These are phyloP conservation scores for Cetoscarus ocellatus DNA, from an alignment of 2,797 vertebrate genomes.

Conservation along the genomic window DNA sequence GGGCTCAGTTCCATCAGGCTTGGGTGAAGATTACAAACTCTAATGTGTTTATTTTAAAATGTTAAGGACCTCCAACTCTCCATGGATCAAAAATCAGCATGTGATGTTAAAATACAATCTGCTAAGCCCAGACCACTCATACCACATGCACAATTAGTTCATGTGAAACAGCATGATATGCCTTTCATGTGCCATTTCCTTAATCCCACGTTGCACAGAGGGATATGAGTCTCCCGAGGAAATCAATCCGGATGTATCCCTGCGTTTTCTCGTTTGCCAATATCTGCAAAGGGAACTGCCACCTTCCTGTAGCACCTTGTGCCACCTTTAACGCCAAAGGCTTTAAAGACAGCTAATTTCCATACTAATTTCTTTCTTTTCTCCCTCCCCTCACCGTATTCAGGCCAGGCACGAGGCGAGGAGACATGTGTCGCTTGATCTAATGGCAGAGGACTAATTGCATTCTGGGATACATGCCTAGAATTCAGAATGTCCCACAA, in stretches of 20 bases:
- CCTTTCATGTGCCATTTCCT: constrained; percentile 84
- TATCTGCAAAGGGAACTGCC: constrained; percentile 79
- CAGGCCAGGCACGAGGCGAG: constrained; percentile 70
- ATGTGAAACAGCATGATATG: constrained; percentile 78
- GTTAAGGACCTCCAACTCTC: constrained; percentile 56
- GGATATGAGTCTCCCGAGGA: constrained; percentile 79
- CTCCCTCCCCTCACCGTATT: constrained; percentile 65
- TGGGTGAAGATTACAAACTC: constrained; percentile 39
- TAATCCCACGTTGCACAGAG: constrained; percentile 80
- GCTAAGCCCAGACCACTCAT: constrained; percentile 70
- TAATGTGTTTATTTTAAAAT: constrained; percentile 53
- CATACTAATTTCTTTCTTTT: constrained; percentile 88
- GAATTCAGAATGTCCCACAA: constrained; percentile 77
- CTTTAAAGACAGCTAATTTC: constrained; percentile 86
- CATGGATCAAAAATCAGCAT: constrained; percentile 52
- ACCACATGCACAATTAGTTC: constrained; percentile 80
- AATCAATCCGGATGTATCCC: constrained; percentile 78
- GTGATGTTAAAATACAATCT: constrained; percentile 75
- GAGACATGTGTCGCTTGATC: constrained; percentile 84
- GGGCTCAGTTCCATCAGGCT: constrained; percentile 31
- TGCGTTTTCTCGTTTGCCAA: constrained; percentile 68
- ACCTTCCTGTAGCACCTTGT: constrained; percentile 78
- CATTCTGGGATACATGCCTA: constrained; percentile 81
- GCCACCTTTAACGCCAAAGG: constrained; percentile 83
- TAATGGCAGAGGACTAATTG: constrained; percentile 84